These are phyloP conservation scores for Dipodomys spectabilis DNA, from an alignment of 2,113 vertebrate species.

Conservation along the genomic window DNA sequence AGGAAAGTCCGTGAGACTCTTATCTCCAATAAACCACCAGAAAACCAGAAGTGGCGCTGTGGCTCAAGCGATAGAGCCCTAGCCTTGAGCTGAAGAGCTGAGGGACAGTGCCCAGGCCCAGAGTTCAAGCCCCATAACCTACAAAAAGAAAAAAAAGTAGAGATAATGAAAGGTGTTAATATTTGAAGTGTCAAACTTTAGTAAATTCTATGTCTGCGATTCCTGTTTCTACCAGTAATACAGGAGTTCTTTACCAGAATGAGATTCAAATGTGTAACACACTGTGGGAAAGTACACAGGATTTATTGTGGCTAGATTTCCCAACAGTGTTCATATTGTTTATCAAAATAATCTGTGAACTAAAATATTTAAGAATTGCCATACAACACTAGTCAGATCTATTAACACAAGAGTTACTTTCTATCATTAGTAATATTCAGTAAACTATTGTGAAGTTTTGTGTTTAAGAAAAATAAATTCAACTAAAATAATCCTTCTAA, in stretches of 20 bases:
- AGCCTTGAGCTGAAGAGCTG: too few species aligned
- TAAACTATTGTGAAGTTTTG: not conserved
- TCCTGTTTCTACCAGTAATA: not conserved
- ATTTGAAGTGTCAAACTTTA: not conserved
- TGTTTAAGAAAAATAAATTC: constrained; percentile 20
- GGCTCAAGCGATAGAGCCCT: too few species aligned
- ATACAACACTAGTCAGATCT: not conserved
- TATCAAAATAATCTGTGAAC: not conserved
- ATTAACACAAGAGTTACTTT: not conserved
- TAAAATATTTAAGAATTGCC: not conserved
- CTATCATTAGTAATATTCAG: not conserved
- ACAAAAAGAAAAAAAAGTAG: not conserved
- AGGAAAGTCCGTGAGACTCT: too few species aligned
- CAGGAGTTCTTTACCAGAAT: not conserved
- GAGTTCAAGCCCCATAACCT: too few species aligned
- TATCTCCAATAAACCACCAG: too few species aligned
- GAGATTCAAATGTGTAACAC: not conserved
- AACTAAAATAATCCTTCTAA: constrained; percentile 30
- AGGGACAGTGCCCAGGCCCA: too few species aligned
- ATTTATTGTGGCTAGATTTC: not conserved
- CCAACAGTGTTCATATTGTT: not conserved
- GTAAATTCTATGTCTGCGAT: not conserved
- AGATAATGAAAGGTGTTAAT: not conserved
- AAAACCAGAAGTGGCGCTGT: too few species aligned
- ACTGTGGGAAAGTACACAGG: not conserved